These are phyloP conservation scores for Pollenia griseotomentosa DNA, from an alignment of 2,888 invertebrate genomes.

Conservation along the genomic window DNA sequence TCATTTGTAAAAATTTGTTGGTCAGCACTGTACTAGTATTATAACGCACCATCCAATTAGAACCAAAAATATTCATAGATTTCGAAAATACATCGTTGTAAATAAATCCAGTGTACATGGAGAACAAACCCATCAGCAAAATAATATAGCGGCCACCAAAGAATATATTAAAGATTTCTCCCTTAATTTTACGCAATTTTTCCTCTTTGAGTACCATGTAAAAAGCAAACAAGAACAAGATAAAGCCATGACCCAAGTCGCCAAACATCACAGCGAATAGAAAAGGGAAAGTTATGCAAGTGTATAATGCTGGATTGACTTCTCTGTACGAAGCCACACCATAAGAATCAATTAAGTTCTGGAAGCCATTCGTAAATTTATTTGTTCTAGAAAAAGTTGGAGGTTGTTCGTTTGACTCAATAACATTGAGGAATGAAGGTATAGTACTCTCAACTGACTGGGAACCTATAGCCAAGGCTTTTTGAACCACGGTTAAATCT, in stretches of 20 bases:
- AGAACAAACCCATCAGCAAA: constrained; percentile 97
- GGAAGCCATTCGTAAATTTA: constrained; percentile 96
- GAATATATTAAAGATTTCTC: constrained; percentile 98
- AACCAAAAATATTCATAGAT: constrained; percentile 96
- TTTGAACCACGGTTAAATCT: constrained; percentile 90
- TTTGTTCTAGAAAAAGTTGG: constrained; percentile 97
- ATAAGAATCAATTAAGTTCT: constrained; percentile 96
- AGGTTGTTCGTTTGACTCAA: constrained; percentile 91
- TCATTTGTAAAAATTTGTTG: constrained; percentile 86
- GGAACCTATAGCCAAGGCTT: constrained; percentile 92
- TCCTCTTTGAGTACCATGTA: constrained; percentile 94
- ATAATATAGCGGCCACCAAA: constrained; percentile 99
- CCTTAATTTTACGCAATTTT: constrained; percentile 88
- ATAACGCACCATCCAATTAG: constrained; percentile 90
- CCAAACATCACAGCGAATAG: constrained; percentile 98
- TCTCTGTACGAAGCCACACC: constrained; percentile 97
- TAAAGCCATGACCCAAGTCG: constrained; percentile 94
- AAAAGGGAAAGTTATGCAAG: constrained; percentile 97
- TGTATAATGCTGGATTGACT: constrained; percentile 95
- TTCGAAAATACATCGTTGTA: constrained; percentile 99
- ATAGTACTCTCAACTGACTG: constrained; percentile 94
- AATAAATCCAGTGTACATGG: constrained; percentile 98
- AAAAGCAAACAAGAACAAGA: constrained; percentile 91
- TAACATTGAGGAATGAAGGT: constrained; percentile 96
- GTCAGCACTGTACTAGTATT: constrained; percentile 83